A percentile compares a stretch with the other conserved stretches of the same genome.
Evolutionary conservation across 64 coral and sea anemone species (phyloP).

Genomic region (Actinia tenebrosa): DNA sequence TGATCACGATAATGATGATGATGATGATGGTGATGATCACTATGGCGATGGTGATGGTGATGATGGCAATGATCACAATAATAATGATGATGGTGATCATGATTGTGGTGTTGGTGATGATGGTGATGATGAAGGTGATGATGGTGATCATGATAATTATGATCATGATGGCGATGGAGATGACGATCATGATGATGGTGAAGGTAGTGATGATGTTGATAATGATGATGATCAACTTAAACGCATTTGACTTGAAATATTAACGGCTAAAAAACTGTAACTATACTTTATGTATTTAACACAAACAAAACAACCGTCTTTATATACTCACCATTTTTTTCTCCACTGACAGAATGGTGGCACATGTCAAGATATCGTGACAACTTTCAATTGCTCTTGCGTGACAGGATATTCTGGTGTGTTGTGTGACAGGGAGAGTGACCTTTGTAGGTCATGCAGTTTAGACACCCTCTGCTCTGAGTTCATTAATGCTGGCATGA

Average conservation of each 20-base stretch:
- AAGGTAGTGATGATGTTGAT: background rate
- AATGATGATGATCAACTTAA: too few species aligned
- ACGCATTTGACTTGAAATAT: too few species aligned
- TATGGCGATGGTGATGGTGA: background rate
- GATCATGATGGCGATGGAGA: background rate
- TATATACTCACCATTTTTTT: background rate
- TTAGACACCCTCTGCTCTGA: slow-evolving; percentile 27
- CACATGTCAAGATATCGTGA: slow-evolving; percentile 31
- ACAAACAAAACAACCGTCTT: too few species aligned
- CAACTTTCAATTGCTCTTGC: slow-evolving; percentile 39
- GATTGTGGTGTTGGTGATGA: background rate
- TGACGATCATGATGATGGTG: background rate
- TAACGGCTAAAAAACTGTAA: too few species aligned
- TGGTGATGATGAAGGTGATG: background rate
- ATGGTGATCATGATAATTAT: background rate
- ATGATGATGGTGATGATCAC: too few species aligned
- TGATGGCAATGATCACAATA: background rate
- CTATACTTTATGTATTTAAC: too few species aligned
- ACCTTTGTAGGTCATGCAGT: slow-evolving; percentile 32
- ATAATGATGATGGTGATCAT: too few species aligned
- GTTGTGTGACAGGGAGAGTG: slow-evolving; percentile 21
- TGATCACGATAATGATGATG: background rate
- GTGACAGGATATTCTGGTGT: slow-evolving; percentile 34
- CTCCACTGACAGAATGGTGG: slow-evolving; percentile 35
- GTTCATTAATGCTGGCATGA: slow-evolving; percentile 19